phyloP scores from a whole-genome alignment of 2,797 vertebrate species.

The Periophthalmus magnuspinnatus region DNA sequence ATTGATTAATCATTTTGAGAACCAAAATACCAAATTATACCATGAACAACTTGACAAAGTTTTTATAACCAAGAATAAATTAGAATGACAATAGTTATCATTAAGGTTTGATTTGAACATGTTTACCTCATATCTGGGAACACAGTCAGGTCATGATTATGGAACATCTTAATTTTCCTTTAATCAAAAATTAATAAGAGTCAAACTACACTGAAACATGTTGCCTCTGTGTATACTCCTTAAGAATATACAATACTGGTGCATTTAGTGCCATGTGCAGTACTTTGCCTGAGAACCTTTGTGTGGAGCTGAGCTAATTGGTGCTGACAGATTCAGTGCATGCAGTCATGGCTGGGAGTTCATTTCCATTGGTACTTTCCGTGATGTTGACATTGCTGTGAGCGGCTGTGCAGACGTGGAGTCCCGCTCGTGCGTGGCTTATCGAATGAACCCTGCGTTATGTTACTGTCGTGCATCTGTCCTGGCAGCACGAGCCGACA shows the following conservation, averaged over 20 bases:
- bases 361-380: constrained; percentile 53
- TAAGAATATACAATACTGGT: not conserved
- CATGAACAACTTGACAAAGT: too few species aligned
- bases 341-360: constrained; percentile 37
- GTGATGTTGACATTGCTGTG: constrained; percentile 54
- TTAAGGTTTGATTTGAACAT: too few species aligned
- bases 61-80: too few species aligned
- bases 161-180: too few species aligned
- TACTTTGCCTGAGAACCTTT: constrained; percentile 45
- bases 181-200: too few species aligned
- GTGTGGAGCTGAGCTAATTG: constrained; percentile 48
- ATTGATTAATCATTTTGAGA: too few species aligned
- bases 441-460: constrained; percentile 40
- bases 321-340: constrained; percentile 59
- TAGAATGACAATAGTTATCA: too few species aligned
- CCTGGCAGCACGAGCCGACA: constrained; percentile 8
- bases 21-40: too few species aligned
- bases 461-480: constrained; percentile 28
- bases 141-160: too few species aligned
- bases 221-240: too few species aligned
- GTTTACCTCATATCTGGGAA: too few species aligned
- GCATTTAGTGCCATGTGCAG: constrained; percentile 12
- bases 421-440: constrained; percentile 36
- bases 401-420: constrained; percentile 38
- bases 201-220: too few species aligned